Conservation (phyloP, 2,113 vertebrate species). For the Xyliphius kryptos region DNA sequence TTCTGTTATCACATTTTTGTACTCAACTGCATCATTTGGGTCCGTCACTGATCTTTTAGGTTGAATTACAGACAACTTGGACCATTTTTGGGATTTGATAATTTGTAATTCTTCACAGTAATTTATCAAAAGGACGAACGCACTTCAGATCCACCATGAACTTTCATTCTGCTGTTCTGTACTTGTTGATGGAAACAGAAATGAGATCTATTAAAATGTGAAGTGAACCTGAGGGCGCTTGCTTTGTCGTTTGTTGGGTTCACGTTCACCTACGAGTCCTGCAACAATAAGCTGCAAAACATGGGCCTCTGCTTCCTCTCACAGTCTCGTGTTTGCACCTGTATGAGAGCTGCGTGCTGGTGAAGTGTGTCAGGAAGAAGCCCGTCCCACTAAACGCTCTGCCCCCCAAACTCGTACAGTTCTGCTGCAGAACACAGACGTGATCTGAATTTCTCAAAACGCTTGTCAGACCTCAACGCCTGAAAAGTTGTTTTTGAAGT, state of each 20-base stretch:
- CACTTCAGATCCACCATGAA: slow-evolving; percentile 11
- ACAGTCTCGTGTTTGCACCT: no score
- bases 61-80: no score
- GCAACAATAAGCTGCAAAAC: no score
- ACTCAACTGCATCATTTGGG: no score
- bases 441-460: slow-evolving; percentile 30
- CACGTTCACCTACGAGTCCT: no score
- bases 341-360: no score
- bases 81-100: no score
- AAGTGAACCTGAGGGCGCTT: slow-evolving; percentile 25
- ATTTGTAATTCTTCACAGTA: not conserved
- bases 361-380: not conserved
- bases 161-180: slow-evolving; percentile 35
- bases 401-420: no score
- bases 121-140: slow-evolving; percentile 20
- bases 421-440: slow-evolving; percentile 3
- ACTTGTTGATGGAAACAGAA: slow-evolving; percentile 41
- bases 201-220: slow-evolving; percentile 47
- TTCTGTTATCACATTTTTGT: no score
- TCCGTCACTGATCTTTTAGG: no score
- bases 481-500: slow-evolving; percentile 36
- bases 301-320: no score
- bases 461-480: not conserved
- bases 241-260: slow-evolving; percentile 4
- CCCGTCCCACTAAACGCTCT: not conserved